Conservation (phyloP, 1,140 invertebrate species). For the Euschistus heros region DNA sequence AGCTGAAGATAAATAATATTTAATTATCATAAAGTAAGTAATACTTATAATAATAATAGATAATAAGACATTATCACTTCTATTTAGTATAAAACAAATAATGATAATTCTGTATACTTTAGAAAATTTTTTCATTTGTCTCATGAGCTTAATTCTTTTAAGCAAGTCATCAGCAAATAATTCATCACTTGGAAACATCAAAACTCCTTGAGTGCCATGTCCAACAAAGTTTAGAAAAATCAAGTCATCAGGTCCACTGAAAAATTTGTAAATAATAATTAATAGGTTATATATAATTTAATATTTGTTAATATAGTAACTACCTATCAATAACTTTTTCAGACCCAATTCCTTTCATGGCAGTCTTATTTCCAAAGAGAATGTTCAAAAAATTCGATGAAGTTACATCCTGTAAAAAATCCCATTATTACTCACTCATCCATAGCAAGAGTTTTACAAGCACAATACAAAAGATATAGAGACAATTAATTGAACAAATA, state of each 20-base stretch:
- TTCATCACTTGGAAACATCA: constrained; percentile 43
- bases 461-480: too few species aligned
- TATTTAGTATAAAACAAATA: too few species aligned
- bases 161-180: constrained; percentile 31
- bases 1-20: too few species aligned
- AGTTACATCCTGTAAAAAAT: constrained; percentile 39
- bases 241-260: constrained; percentile 46
- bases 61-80: too few species aligned
- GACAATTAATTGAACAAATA: too few species aligned
- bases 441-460: too few species aligned
- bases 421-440: too few species aligned
- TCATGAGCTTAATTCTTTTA: constrained; percentile 40
- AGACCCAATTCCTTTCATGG: constrained; percentile 38
- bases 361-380: constrained; percentile 40
- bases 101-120: constrained; percentile 24
- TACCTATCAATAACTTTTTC: constrained; percentile 46
- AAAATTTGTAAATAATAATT: too few species aligned
- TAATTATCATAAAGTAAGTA: too few species aligned
- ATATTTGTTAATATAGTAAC: too few species aligned
- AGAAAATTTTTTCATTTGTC: constrained; percentile 37
- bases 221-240: constrained; percentile 56
- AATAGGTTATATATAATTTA: too few species aligned
- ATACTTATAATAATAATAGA: too few species aligned
- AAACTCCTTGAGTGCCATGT: constrained; percentile 48
- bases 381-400: constrained; percentile 46